A percentile compares a stretch with the other conserved stretches of the same genome.
Conservation (phyloP, 1,140 invertebrate species). For the Himalopsyche phryganea region DNA sequence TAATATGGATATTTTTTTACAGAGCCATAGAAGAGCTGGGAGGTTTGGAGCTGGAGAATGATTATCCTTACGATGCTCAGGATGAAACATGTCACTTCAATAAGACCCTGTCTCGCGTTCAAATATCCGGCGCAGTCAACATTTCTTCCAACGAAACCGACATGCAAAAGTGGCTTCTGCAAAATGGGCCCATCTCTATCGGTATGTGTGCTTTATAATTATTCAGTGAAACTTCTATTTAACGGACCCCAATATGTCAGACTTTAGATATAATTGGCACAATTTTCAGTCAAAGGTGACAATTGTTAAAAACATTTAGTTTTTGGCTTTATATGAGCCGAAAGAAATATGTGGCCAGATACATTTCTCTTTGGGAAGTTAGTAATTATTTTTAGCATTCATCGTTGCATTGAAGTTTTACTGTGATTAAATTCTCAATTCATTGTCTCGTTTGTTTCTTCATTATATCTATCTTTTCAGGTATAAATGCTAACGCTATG, state of each 20-base stretch:
- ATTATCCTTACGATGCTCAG: slow-evolving; percentile 88
- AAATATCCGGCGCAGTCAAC: slow-evolving; percentile 80
- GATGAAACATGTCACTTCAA: slow-evolving; percentile 81
- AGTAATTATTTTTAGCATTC: no score
- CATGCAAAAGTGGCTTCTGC: slow-evolving; percentile 88
- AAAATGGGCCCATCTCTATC: slow-evolving; percentile 95
- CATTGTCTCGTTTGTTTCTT: no score
- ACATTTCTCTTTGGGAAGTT: no score
- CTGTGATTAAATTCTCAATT: no score
- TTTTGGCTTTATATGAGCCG: no score
- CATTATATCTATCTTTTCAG: slow-evolving; percentile 37
- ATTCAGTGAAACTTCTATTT: no score
- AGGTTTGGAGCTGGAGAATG: slow-evolving; percentile 84
- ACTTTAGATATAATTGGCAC: no score
- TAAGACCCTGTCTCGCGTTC: slow-evolving; percentile 62
- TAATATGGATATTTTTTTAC: no score
- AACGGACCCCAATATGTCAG: no score
- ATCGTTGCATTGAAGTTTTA: no score
- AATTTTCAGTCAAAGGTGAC: no score
- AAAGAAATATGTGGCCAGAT: no score
- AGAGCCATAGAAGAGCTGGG: slow-evolving; percentile 82
- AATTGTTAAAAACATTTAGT: not conserved
- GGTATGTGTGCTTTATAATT: slow-evolving; percentile 56
- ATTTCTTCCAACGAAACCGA: slow-evolving; percentile 86
- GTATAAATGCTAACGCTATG: slow-evolving; percentile 96